A percentile compares a stretch with the other conserved stretches of the same genome.
These are phyloP conservation scores for Magallana nippona DNA, from an alignment of 2,888 invertebrate species.

Conservation along the genomic window DNA sequence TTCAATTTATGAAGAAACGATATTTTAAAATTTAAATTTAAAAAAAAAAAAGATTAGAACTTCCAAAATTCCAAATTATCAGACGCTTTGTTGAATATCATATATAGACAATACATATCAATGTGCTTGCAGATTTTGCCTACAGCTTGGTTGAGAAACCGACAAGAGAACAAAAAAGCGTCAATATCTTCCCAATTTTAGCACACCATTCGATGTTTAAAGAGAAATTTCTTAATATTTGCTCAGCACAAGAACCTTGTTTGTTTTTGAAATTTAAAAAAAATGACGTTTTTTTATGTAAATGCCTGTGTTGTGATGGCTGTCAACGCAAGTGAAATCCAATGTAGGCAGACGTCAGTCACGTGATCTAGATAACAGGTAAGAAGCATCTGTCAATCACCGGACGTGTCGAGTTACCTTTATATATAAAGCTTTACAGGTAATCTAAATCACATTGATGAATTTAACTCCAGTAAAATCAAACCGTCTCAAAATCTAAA, in stretches of 20 bases:
- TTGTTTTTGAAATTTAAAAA: background rate
- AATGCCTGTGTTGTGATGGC: conserved; percentile 9
- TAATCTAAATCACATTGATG: background rate
- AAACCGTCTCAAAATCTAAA: background rate
- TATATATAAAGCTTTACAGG: conserved; percentile 14
- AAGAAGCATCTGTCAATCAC: conserved; percentile 12
- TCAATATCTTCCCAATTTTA: too few species aligned
- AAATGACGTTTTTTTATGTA: conserved; percentile 25
- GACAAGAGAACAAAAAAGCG: too few species aligned
- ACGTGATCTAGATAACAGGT: conserved; percentile 29
- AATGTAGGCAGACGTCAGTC: conserved; percentile 16
- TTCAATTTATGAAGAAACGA: too few species aligned
- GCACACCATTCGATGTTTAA: too few species aligned
- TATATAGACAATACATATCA: too few species aligned
- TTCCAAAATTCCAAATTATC: too few species aligned
- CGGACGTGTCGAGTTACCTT: background rate
- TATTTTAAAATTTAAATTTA: too few species aligned
- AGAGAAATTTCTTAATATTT: background rate
- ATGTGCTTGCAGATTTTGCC: too few species aligned
- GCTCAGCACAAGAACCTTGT: background rate
- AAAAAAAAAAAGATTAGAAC: too few species aligned
- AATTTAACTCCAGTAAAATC: background rate
- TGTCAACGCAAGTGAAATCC: conserved; percentile 7
- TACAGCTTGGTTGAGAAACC: too few species aligned
- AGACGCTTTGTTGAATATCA: too few species aligned